These are phyloP conservation scores for Macheiramphus alcinus DNA, from an alignment of 2,113 vertebrate genomes.

Conservation along the genomic window DNA sequence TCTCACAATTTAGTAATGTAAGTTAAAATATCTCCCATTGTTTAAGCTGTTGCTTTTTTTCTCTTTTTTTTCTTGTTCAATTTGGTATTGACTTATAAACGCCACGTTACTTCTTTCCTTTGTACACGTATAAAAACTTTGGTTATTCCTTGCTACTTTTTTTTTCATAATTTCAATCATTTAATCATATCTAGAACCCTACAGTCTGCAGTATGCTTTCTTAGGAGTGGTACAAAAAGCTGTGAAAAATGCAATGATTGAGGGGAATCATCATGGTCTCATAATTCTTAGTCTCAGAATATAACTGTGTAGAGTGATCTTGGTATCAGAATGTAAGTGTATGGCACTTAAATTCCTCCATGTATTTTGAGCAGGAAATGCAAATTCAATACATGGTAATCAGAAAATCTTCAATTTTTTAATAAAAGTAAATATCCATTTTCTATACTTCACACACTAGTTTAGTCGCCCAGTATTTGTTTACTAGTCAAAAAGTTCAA, in stretches of 20 bases:
- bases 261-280: neutral
- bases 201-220: neutral
- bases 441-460: neutral
- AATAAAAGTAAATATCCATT: neutral
- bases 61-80: neutral
- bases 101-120: neutral
- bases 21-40: neutral
- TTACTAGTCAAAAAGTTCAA: neutral
- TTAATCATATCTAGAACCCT: neutral
- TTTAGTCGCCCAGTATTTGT: neutral
- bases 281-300: neutral
- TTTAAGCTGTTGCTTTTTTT: neutral
- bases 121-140: neutral
- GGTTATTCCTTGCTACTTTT: neutral
- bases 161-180: neutral
- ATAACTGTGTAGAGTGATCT: neutral
- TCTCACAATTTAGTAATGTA: neutral
- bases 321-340: neutral
- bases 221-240: neutral
- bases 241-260: neutral
- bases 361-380: neutral
- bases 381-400: neutral
- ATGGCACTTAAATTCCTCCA: neutral
- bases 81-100: neutral
- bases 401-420: neutral